Base-by-base conservation (phyloP, 2,797 vertebrate species). In the Geotria australis region DNA sequence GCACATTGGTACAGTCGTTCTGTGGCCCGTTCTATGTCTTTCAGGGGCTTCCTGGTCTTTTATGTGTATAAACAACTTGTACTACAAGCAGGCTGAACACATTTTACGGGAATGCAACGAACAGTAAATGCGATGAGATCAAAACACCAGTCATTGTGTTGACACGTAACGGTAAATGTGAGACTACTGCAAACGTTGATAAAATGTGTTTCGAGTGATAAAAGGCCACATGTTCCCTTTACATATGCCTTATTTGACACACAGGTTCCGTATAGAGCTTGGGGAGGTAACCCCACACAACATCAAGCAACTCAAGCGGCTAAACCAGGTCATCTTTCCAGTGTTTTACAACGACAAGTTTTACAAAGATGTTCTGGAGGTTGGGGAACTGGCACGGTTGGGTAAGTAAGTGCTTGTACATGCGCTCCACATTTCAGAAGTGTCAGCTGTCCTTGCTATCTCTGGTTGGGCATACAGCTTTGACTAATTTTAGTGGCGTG, bases 291-390 rank as follows among this genome's bases (percentile, higher is more conserved):
- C 91, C 59, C 88, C 88, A 76, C 91, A 98, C 78, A 98, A 98
- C 79, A 98, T 98, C 73, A 98, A 95, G 71, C 88, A 98, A 67
- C 70, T 98, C 72, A 96, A 98, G 74, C 78, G 88, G 66, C 74
- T 98, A 71, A 98, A 98, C 69, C 88, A 95, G 73, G 89, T 98
- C 72, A 98, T 98, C 78, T 98, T 98, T 69, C 89, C 88, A 49
- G 91, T 98, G 73, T 96, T 88, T 75, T 98, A 98, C 78, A 98
- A 98, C 38, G 88, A 98, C 78, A 98, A 95, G 73, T 98, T 98
- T 78, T 98, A 98, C 79, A 96, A 98, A 75, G 89, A 98, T 70
- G 91, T 98, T 53, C 74, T 98, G 73, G 91, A 98, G 71, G 86
- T 99, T 65, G 91, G 89, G 64, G 89, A 98, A 66, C 83, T 99